Evolutionary conservation across 2,113 vertebrate species (phyloP).

Genomic region (Tetrao urogallus): DNA sequence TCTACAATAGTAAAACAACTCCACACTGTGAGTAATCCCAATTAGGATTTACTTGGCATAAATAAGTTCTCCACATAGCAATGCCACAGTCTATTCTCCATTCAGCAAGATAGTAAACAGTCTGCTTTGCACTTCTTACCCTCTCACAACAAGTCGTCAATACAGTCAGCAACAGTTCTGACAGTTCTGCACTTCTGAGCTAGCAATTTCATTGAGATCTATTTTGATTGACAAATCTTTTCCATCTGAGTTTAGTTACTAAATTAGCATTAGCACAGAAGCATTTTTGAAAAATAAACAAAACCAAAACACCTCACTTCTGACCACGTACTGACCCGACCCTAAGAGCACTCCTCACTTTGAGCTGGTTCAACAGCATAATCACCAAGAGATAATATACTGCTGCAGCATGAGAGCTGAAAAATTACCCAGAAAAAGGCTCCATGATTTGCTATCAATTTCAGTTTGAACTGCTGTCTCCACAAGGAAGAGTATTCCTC

Average conservation of each 20-base stretch:
- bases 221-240: not conserved
- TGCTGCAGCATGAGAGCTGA: not conserved
- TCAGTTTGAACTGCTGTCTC: not conserved
- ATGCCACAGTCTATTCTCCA: not conserved
- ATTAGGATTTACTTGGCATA: not conserved
- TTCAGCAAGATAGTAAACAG: not conserved
- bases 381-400: not conserved
- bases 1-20: slow-evolving; percentile 5
- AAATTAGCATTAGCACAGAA: not conserved
- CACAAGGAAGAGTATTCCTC: not conserved
- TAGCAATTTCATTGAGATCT: not conserved
- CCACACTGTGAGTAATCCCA: not conserved
- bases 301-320: not conserved
- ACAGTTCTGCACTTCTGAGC: not conserved
- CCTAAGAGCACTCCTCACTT: not conserved
- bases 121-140: not conserved
- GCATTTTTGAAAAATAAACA: not conserved
- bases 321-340: not conserved
- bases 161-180: not conserved
- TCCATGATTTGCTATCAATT: not conserved
- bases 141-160: not conserved
- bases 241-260: not conserved
- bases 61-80: not conserved
- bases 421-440: not conserved
- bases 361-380: not conserved